Percentiles rank a stretch among this genome's conserved stretches.
Conservation (phyloP, 64 coral and sea anemone species). For the Trachythela sp. region DNA sequence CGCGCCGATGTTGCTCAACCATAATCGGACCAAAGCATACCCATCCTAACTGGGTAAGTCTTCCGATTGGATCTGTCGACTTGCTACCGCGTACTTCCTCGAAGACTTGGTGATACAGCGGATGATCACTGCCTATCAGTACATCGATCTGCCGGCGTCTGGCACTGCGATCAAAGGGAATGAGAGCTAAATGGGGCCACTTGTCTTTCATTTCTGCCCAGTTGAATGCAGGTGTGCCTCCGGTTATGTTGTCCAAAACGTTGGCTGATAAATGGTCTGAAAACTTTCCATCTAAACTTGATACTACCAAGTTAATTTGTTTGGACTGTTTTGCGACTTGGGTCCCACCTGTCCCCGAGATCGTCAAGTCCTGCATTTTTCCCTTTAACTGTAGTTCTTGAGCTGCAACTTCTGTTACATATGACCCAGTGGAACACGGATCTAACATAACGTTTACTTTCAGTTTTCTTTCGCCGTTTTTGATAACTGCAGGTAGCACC, state of each 20-base stretch:
- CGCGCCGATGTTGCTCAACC: constrained; percentile 31
- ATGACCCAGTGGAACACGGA: constrained; percentile 49
- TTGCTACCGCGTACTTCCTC: too few species aligned
- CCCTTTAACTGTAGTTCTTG: constrained; percentile 37
- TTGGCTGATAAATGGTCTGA: too few species aligned
- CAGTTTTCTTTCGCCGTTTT: constrained; percentile 19
- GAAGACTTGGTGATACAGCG: constrained; percentile 49
- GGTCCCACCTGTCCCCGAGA: too few species aligned
- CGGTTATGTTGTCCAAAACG: too few species aligned
- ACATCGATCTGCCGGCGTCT: constrained; percentile 30
- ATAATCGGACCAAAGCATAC: too few species aligned
- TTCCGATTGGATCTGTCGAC: too few species aligned
- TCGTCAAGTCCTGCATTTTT: constrained; percentile 25
- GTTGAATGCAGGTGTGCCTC: too few species aligned
- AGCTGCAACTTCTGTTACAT: constrained; percentile 41
- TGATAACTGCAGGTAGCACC: constrained; percentile 51
- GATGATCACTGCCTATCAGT: constrained; percentile 46
- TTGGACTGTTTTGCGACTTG: too few species aligned
- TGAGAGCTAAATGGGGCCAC: constrained; percentile 48
- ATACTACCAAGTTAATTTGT: too few species aligned
- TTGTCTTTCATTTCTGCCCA: constrained; percentile 57
- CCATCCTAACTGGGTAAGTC: too few species aligned
- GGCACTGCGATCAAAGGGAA: constrained; percentile 25
- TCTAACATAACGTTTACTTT: constrained; percentile 58
- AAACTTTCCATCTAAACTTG: too few species aligned